Base-by-base conservation (phyloP, 2,113 vertebrate species). In the Phrynocephalus versicolor region DNA sequence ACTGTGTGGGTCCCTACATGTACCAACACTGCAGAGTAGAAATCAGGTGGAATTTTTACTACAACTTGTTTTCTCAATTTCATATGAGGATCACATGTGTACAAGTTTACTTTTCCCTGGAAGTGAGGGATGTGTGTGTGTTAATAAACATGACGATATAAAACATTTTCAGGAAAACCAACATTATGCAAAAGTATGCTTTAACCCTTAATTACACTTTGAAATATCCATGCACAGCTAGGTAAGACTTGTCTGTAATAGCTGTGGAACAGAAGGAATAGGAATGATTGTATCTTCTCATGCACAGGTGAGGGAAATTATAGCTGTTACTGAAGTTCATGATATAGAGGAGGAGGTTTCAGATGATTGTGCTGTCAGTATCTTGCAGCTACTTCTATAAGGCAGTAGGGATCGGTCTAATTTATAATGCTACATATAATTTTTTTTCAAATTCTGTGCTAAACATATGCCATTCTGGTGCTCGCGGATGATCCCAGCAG, bases 31-130 rank as follows among this genome's bases (percentile, higher is more conserved):
- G 62, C 45, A 91, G 86, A 89, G 88, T 92, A 87, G 85, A 87
- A 91, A 92, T 73, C 86, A 95, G 92, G 88, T 86, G 19, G 60
- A 82, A 88, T 91, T 94, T 88, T 83, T 84, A 91, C 37, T 85
- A 86, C 91, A 92, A 90, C 92, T 86, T 82, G 69, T 95, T 95
- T 93, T 95, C 93, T 95, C 94, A 89, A 94, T 90, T 94, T 89
- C 93, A 93, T 92, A 94, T 90, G 2, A 51, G 88, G 87, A 85
- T 91, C 87, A 74, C 73, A 84, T 91, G 78, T 88, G 79, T 76
- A 87, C 85, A 12, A 71, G 64, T 74, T 94, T 86, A 85, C 83
- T 89, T 83, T 65, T 92, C 74, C 90, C 81, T 90, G 71, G 80
- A n/a, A n/a, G n/a, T n/a, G n/a, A n/a, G n/a, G n/a, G n/a, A n/a